Evolutionary conservation across 2,888 invertebrate genomes (phyloP).

Genomic region (Drosophila parthenogenetica): DNA sequence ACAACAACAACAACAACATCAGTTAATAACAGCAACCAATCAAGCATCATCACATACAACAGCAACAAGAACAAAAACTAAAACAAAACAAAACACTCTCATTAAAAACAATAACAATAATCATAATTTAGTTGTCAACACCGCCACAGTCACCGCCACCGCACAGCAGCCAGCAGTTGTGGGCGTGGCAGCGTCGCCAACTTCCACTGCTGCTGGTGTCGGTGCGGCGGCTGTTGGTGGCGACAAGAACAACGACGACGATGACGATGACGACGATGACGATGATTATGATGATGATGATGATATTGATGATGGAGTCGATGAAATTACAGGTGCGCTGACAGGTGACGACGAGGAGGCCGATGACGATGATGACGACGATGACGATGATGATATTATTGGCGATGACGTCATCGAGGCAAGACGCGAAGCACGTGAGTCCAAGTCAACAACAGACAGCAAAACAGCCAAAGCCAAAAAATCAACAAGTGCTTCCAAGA

Average conservation of each 20-base stretch:
- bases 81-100: slow-evolving; percentile 66
- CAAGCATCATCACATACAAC: slow-evolving; percentile 69
- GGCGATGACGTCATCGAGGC: slow-evolving; percentile 88
- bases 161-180: slow-evolving; percentile 42
- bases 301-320: slow-evolving; percentile 87
- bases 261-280: slow-evolving; percentile 56
- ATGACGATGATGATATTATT: slow-evolving; percentile 89
- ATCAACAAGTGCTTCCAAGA: slow-evolving; percentile 83
- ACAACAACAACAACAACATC: slow-evolving; percentile 59
- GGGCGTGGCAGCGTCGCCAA: slow-evolving; percentile 51
- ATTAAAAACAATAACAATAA: slow-evolving; percentile 55
- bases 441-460: slow-evolving; percentile 88
- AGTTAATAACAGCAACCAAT: slow-evolving; percentile 54
- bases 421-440: slow-evolving; percentile 93
- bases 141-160: slow-evolving; percentile 42
- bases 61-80: slow-evolving; percentile 41
- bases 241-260: slow-evolving; percentile 84
- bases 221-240: slow-evolving; percentile 86
- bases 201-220: slow-evolving; percentile 21
- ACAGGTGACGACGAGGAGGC: slow-evolving; percentile 89
- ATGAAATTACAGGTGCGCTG: slow-evolving; percentile 88
- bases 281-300: slow-evolving; percentile 75
- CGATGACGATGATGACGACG: slow-evolving; percentile 88
- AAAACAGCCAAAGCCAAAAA: slow-evolving; percentile 83
- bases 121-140: slow-evolving; percentile 49